Base-by-base conservation (phyloP, 2,888 invertebrate species). In the Alentia gelatinosa region DNA sequence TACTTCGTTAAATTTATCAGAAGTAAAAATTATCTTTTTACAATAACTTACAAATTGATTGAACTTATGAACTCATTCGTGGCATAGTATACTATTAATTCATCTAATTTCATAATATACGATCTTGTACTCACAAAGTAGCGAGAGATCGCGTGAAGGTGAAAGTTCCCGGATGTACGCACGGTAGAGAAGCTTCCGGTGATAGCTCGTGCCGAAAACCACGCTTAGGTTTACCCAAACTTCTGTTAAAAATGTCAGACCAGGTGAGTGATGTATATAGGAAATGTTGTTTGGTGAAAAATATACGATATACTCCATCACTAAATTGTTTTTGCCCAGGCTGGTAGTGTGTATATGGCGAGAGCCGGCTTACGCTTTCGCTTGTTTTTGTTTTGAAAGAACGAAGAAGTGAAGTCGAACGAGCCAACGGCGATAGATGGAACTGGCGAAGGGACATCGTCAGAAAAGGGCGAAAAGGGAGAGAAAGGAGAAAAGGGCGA, bases 401-500 rank as follows among this genome's bases (percentile, higher is more conserved):
- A 83, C 83, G 83, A 83, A 3, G 83, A 83, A 23, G 9, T 30
- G 12, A 83, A 83, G 40, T 37, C 83, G 23, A 83, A 23, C 39
- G 83, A 83, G 26, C 83, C 83, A n/a, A 83, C 83, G 39, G 83
- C 83, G 47, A 86, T 42, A 42, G 86, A 47, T 15, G 86, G 84
- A 9, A 40, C 15, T 9, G 42, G 47, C 15, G 86, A 30, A 23
- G 86, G 30, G 26, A 30, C n/a, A 7, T 42, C 47, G 86, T 42
- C 47, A 30, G 86, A 86, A 19, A 86, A 47, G 35, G 50, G 50
- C 56, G 97, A 95, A 96, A 96, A 95, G 97, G 96, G 90, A 91
- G 92, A 91, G 15, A 96, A 96, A 90, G 96, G 96, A 94, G 93
- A 92, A 40, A 75, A 75, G 42, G 96, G 97, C 0, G 97, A 97